Conservation (phyloP, 2,888 invertebrate species). For the Carabus problematicus region DNA sequence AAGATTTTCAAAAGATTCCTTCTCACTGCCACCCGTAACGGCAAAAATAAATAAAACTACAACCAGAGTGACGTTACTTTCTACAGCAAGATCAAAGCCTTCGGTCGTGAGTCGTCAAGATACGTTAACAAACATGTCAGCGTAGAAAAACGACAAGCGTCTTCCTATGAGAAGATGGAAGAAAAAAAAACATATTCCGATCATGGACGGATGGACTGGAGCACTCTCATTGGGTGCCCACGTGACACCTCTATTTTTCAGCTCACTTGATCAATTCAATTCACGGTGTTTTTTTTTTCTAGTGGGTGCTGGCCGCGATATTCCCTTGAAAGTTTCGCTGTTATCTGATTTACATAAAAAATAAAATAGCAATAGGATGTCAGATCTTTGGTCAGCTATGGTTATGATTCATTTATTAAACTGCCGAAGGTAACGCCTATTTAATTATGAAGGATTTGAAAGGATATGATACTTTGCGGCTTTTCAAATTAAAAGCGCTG, state of each 20-base stretch:
- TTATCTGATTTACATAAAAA: constrained; percentile 7
- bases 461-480: too few relatives aligned
- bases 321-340: not conserved
- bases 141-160: not conserved
- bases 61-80: too few relatives aligned
- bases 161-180: not conserved
- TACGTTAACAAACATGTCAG: constrained; percentile 1
- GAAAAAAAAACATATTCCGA: not conserved
- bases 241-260: constrained; percentile 27
- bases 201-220: not conserved
- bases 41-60: too few relatives aligned
- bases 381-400: too few relatives aligned
- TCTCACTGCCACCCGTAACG: too few relatives aligned
- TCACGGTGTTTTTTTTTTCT: not conserved
- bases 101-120: too few relatives aligned
- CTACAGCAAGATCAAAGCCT: too few relatives aligned
- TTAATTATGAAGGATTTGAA: too few relatives aligned
- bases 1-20: too few relatives aligned
- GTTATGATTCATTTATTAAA: too few relatives aligned
- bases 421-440: too few relatives aligned
- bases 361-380: not conserved
- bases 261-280: constrained; percentile 27
- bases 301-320: constrained; percentile 2
- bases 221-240: not conserved
- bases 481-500: too few relatives aligned